Base-by-base conservation (phyloP, 1,140 invertebrate genomes). In the Calliopsis andreniformis region DNA sequence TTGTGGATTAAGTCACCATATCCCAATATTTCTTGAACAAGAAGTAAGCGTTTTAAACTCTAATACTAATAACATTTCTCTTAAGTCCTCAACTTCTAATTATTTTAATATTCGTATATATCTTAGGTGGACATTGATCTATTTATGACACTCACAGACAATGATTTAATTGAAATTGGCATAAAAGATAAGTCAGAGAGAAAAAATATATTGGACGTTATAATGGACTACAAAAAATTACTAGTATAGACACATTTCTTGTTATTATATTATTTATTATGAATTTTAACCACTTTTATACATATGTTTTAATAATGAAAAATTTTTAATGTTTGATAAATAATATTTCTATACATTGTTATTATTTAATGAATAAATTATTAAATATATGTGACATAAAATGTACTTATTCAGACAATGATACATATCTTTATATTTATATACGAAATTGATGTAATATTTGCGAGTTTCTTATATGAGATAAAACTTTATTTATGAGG, bases 151-250 rank as follows among this genome's bases (percentile, higher is more conserved):
- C 84, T 92, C 18, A 86, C 59, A 68, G 79, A 91, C 71, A 30
- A 84, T 8, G 91, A 92, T 78, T 83, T 92, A 47, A 76, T 83
- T 49, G 89, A 90, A 49, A 90, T 92, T 76, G 91, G 91, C 70
- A 88, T 92, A 53, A 25, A 87, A 39, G 67, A 72, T 59, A 80
- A 89, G 47, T 55, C 16, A 39, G 91, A 92, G 47, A 87, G 90
- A 73, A 68, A 71, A 55, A 66, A 75, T 49, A 61, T 90, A 76
- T 53, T 90, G 28, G 56, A 81, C 23, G 83, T 83, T 18, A 87
- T 89, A 83, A 76, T 69, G 3, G 83, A 86, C 49, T 87, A 76
- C 56, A 88, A 78, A 39, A 69, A 69, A 0, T 55, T 43, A 61
- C 10, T 64, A 23, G 39, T 58, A 35, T 63, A 71, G 32, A 28